Evolutionary conservation across 2,888 invertebrate genomes (phyloP).

Genomic region (Papilio elwesi): DNA sequence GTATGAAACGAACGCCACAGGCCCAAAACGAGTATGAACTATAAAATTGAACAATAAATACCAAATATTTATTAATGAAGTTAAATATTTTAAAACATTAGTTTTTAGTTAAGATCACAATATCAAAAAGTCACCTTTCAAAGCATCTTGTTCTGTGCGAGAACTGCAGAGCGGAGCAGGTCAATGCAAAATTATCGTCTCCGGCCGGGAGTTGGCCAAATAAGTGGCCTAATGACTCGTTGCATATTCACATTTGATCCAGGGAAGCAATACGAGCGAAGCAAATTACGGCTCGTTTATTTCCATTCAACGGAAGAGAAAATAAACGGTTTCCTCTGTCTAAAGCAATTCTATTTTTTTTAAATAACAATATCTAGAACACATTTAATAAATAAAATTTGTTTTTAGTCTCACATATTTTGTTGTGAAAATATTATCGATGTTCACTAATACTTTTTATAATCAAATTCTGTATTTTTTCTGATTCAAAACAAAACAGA

Average conservation of each 20-base stretch:
- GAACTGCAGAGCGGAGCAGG: conserved; percentile 4
- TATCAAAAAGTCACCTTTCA: conserved; percentile 7
- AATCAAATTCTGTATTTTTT: no score
- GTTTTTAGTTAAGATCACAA: neutral
- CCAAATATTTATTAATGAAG: no score
- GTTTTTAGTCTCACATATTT: no score
- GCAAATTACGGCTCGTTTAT: conserved; percentile 14
- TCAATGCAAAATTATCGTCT: conserved; percentile 21
- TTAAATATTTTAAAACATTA: no score
- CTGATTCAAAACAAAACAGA: no score
- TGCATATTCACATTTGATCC: conserved; percentile 29
- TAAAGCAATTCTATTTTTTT: neutral
- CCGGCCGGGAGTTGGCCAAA: conserved; percentile 1
- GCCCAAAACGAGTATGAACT: no score
- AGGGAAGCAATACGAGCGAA: conserved; percentile 20
- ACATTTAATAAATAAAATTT: no score
- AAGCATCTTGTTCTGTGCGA: neutral
- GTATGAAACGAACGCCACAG: no score
- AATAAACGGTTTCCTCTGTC: neutral
- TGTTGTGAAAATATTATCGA: no score
- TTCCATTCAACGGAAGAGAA: conserved; percentile 15
- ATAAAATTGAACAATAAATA: no score
- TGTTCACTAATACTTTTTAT: no score
- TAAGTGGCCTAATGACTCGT: conserved; percentile 27
- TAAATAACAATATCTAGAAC: no score